Evolutionary conservation across 2,797 vertebrate genomes (phyloP), one percentile per base, ranked within the genome.

Genomic region (Mycteria americana): DNA sequence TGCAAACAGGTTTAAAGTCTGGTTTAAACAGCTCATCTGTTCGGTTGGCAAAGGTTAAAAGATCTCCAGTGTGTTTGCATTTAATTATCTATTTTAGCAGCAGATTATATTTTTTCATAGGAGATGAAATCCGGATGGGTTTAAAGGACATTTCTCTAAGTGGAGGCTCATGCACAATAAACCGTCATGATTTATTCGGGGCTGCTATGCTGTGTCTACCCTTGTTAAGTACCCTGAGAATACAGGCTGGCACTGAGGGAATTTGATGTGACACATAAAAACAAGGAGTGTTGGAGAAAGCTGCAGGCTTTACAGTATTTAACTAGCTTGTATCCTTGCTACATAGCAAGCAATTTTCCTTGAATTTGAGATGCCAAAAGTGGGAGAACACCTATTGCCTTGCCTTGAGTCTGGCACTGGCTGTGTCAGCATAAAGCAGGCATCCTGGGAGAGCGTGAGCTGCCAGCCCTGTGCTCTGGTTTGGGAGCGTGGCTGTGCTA

Each of bases 211-310:
- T 93, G 93, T 89, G 86, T 97, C 94, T 95, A 12, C 88, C 83
- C 85, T 77, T 68, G 87, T 95, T 95, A 96, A 94, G 79, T n/a
- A 54, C 87, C 80, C 81, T 39, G 91, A 76, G 86, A 93, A 64
- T 60, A 59, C 3, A 0, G 87, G 88, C 86, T 91, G 90, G 88
- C 96, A 88, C 86, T 8, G 3, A 46, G 92, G 92, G 96, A 95
- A 95, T 95, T 92, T 39, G 80, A 91, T 41, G 60, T 93, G 94
- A 97, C 95, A 92, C 83, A 35, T 59, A 48, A 91, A 89, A 94
- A 93, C 68, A 80, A 85, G 89, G 67, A 92, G 90, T 9, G 59
- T 35, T 45, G 53, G 37, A 33, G 62, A 54, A 85, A 91, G 85
- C 91, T 85, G n/a, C 19, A 41, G 70, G 72, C 84, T 79, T 88